Base-by-base conservation (phyloP, 1,140 invertebrate genomes). In the Drosophila subpulchrella region DNA sequence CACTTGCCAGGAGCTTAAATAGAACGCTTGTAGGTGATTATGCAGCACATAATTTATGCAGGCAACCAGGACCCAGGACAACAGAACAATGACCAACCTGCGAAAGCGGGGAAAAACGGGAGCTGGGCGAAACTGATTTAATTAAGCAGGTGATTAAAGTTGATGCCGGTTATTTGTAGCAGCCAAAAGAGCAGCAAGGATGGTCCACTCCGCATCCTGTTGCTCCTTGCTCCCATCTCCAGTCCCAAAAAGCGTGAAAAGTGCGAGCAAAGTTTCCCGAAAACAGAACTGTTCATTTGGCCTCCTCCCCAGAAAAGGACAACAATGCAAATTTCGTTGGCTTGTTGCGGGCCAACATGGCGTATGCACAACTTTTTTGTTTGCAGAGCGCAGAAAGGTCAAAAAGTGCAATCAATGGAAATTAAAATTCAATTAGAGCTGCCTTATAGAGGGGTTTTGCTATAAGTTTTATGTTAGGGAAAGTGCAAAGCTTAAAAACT, bases 91-190 rank as follows among this genome's bases (percentile, higher is more conserved):
- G 70, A 24, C 53, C 59, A 58, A 8, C 12, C 27, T 27, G 53
- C 4, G 11, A n/a, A 6, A n/a, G 48, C 13, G 32, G 53, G 42
- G 54, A 24, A 47, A 39, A n/a, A 41, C 12, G 54, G 27, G 66
- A 54, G 51, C 48, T 65, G 27, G 80, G 66, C 76, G 78, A 81
- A 90, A 86, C 86, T 89, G 85, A 89, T 89, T 89, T 89, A 89
- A 89, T 89, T 81, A 89, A 91, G 75, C 89, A 90, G 86, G 82
- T 90, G 86, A 90, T 90, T 90, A 90, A 90, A 90, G 88, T 88
- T 90, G 82, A 89, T 88, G 82, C 88, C 77, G 73, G 67, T 78
- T 91, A 89, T 91, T 91, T 91, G 83, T 91, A 80, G 75, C 79
- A 67, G 78, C 57, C 78, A 78, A 84, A 73, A 68, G 62, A 65